Percentiles rank a stretch among this genome's conserved stretches.
phyloP scores from a whole-genome alignment of 2,888 invertebrate genomes.

The Limnephilus rhombicus region DNA sequence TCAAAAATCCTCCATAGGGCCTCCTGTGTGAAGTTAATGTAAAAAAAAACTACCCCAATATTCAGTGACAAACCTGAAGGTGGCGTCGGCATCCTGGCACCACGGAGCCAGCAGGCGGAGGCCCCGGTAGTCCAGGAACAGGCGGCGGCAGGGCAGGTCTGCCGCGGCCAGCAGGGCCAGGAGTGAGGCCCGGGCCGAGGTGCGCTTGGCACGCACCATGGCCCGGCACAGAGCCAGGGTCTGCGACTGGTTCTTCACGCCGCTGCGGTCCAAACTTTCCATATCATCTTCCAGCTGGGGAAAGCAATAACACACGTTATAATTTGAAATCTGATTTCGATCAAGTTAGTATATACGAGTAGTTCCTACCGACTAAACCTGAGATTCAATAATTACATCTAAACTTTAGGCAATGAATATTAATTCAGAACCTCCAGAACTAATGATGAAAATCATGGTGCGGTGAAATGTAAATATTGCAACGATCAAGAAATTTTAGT shows the following conservation, averaged over 20 bases:
- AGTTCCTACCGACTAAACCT: too few species aligned
- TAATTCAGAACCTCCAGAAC: too few species aligned
- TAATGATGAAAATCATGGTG: too few species aligned
- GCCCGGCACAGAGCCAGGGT: slow-evolving; percentile 93
- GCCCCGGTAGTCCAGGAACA: slow-evolving; percentile 97
- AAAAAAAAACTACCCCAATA: too few species aligned
- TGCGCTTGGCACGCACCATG: slow-evolving; percentile 94
- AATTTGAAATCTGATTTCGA: too few species aligned
- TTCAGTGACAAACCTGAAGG: slow-evolving; percentile 72
- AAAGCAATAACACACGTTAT: slow-evolving; percentile 61
- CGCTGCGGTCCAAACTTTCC: slow-evolving; percentile 85
- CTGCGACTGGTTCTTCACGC: slow-evolving; percentile 92
- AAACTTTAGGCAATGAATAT: too few species aligned
- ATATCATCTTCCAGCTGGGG: slow-evolving; percentile 93
- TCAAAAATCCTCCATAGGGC: too few species aligned
- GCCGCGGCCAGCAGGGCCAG: slow-evolving; percentile 88
- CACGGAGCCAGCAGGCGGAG: slow-evolving; percentile 93
- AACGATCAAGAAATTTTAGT: too few species aligned
- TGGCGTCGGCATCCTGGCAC: slow-evolving; percentile 86
- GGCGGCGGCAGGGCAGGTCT: slow-evolving; percentile 88
- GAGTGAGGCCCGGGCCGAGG: slow-evolving; percentile 85
- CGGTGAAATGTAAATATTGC: too few species aligned
- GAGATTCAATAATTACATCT: too few species aligned
- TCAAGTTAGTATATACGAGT: background rate
- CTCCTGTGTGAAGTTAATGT: too few species aligned